Base-by-base conservation (phyloP, 2,888 invertebrate genomes). In the Dermolepida albohirtum region DNA sequence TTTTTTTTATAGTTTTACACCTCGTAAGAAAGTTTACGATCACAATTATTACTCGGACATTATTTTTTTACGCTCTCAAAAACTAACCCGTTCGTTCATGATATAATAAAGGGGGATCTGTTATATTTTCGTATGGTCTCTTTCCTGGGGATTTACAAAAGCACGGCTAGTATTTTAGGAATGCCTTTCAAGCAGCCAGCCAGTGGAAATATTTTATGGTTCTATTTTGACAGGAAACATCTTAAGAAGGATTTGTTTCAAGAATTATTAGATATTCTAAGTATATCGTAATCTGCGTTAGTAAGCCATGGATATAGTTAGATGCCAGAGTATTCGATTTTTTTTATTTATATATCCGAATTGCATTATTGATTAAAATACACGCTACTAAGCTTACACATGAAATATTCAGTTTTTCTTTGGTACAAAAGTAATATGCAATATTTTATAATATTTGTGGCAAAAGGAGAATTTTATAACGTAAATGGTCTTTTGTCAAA, bases 141-240 rank as follows among this genome's bases (percentile, higher is more conserved):
- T n/a, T 16, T 17, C 22, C 22, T 22, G 50, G 22, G 50, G 50
- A 50, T 50, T 50, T 50, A 50, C 40, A 54, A 34, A 54, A 54
- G 54, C 54, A n/a, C 54, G 40, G 40, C 17, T 40, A 54, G 54
- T 41, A 54, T 54, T 54, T 54, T 40, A 54, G 54, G 54, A 54
- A 54, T 54, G 54, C 54, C 40, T 54, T 54, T 54, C 54, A 54
- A 40, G 54, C 34, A 40, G 54, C 34, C 40, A 54, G 34, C 10
- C 34, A 34, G 34, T 34, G 34, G 10, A 34, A 54, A 51, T 51
- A 51, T 51, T 51, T 51, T 51, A 51, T 54, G 40, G 54, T 6
- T 40, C 54, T 54, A 54, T 54, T 54, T 54, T 54, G 54, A 54
- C 54, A 54, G 51, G 12, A 29, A 51, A 51, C 54, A 54, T 54